Evolutionary conservation across 1,140 invertebrate genomes (phyloP).

Genomic region (Hypothenemus hampei): DNA sequence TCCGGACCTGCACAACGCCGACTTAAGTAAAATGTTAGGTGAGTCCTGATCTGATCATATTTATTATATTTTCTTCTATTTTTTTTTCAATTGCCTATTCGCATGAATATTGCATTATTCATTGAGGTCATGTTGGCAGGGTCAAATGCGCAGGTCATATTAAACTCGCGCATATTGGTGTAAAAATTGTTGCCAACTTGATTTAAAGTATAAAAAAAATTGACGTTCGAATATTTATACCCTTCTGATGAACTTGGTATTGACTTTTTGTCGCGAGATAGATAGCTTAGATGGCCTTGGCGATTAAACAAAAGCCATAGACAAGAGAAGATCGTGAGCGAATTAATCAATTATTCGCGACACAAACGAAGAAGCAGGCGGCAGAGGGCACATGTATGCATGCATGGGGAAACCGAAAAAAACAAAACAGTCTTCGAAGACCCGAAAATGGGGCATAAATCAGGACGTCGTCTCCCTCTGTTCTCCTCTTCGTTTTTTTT

Average conservation of each 20-base stretch:
- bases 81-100: too few relatives aligned
- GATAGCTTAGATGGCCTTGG: too few relatives aligned
- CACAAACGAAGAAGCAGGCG: too few relatives aligned
- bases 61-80: neutral
- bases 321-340: too few relatives aligned
- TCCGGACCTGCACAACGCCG: constrained; percentile 90
- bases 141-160: neutral
- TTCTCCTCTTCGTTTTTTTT: too few relatives aligned
- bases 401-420: neutral
- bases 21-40: constrained; percentile 95
- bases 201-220: neutral
- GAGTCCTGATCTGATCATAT: constrained; percentile 47
- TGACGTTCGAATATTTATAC: too few relatives aligned
- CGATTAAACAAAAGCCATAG: too few relatives aligned
- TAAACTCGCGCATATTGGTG: neutral
- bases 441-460: neutral
- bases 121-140: too few relatives aligned
- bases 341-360: constrained; percentile 14
- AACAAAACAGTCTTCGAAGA: neutral
- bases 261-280: too few relatives aligned
- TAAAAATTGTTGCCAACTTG: neutral
- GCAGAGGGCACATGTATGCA: too few relatives aligned
- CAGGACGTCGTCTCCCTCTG: neutral
- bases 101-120: too few relatives aligned
- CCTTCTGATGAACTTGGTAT: too few relatives aligned